Evolutionary conservation across 1,140 invertebrate genomes (phyloP).

Genomic region (Druon quercuslanigerum): DNA sequence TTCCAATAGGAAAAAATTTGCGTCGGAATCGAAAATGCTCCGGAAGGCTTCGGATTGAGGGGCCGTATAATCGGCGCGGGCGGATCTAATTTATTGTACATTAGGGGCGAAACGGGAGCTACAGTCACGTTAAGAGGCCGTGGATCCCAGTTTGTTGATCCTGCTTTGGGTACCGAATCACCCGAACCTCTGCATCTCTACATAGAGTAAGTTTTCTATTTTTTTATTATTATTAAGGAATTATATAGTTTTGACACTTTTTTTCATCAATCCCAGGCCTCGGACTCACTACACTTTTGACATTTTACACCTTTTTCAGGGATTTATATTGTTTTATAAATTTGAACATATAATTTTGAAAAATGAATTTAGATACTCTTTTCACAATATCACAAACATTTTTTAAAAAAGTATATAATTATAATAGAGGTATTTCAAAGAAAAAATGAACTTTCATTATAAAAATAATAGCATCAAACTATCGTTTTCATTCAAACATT

Average conservation of each 20-base stretch:
- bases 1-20: slow-evolving; percentile 83
- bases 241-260: slow-evolving; percentile 2
- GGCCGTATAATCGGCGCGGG: slow-evolving; percentile 82
- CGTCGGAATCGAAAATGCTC: slow-evolving; percentile 86
- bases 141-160: slow-evolving; percentile 81
- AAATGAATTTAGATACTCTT: no score
- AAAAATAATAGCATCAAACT: no score
- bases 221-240: background rate
- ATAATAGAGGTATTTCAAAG: no score
- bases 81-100: slow-evolving; percentile 86
- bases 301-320: no score
- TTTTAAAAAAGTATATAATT: no score
- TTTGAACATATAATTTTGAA: no score
- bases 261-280: no score
- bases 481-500: no score
- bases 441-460: no score
- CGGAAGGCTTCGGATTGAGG: slow-evolving; percentile 84
- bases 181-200: slow-evolving; percentile 88
- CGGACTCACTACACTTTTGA: no score
- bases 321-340: no score
- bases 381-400: no score
- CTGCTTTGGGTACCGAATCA: slow-evolving; percentile 79
- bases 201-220: slow-evolving; percentile 78
- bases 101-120: slow-evolving; percentile 85
- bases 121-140: slow-evolving; percentile 84